Percentiles rank a stretch among this genome's conserved stretches.
Conservation (phyloP, 2,113 vertebrate species). For the Trematocara zebra region DNA sequence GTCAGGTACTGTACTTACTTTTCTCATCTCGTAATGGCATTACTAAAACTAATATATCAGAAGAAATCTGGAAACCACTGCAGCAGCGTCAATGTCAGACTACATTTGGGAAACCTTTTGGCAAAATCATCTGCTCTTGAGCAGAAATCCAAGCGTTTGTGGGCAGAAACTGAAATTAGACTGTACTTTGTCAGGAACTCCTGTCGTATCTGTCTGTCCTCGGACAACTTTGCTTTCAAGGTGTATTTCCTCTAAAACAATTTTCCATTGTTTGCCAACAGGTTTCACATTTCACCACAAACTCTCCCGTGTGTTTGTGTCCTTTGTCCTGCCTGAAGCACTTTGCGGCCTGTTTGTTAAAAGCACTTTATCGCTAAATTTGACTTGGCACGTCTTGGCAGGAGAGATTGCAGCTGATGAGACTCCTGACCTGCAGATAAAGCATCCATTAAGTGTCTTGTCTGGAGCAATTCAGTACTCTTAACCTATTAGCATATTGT, state of each 20-base stretch:
- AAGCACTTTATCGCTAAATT: slow-evolving; percentile 60
- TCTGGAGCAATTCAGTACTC: slow-evolving; percentile 35
- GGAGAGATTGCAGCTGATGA: slow-evolving; percentile 47
- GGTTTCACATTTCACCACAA: slow-evolving; percentile 54
- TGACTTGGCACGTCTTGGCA: slow-evolving; percentile 61
- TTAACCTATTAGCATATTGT: slow-evolving; percentile 60
- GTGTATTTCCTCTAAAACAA: slow-evolving; percentile 20
- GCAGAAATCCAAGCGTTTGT: background rate
- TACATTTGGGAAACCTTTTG: background rate
- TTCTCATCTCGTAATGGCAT: background rate
- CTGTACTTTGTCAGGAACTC: background rate
- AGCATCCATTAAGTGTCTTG: slow-evolving; percentile 57
- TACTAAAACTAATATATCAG: background rate
- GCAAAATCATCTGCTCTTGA: background rate
- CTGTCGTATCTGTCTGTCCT: slow-evolving; percentile 38
- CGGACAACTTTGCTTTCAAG: slow-evolving; percentile 41
- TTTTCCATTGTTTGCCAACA: slow-evolving; percentile 38
- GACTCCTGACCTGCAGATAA: slow-evolving; percentile 54
- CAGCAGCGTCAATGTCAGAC: background rate
- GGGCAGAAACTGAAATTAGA: background rate
- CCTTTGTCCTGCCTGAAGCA: slow-evolving; percentile 45
- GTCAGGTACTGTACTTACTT: background rate
- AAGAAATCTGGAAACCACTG: background rate
- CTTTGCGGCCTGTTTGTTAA: slow-evolving; percentile 53
- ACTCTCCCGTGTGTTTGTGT: background rate